Evolutionary conservation across 2,797 vertebrate genomes (phyloP).

Genomic region (Neosilurus hyrtlii): DNA sequence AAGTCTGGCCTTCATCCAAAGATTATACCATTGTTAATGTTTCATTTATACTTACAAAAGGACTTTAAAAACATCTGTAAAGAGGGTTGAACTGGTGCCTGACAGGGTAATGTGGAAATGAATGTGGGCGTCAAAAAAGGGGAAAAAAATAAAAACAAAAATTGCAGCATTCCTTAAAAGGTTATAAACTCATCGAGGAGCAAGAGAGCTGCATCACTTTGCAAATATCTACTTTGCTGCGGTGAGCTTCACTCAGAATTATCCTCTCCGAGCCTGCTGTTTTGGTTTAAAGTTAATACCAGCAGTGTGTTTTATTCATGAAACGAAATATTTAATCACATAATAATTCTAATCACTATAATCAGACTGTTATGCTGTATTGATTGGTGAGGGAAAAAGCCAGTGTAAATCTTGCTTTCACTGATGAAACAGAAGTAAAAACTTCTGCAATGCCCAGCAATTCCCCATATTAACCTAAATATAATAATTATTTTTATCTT

Average conservation of each 20-base stretch:
- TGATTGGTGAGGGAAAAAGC: too few species aligned
- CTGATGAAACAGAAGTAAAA: too few species aligned
- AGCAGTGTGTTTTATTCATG: not conserved
- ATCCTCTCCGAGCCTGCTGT: conserved; percentile 9
- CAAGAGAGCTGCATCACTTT: conserved; percentile 46
- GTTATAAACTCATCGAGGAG: conserved; percentile 28
- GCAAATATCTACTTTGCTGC: conserved; percentile 47
- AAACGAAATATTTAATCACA: not conserved
- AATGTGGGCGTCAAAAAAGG: conserved; percentile 31
- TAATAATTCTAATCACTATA: not conserved
- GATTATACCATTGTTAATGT: not conserved
- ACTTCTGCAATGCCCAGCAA: too few species aligned
- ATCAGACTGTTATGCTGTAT: not conserved
- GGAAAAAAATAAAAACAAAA: not conserved
- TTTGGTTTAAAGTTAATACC: not conserved
- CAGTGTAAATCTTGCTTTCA: too few species aligned
- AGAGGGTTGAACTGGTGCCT: not conserved
- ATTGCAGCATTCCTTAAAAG: conserved; percentile 49
- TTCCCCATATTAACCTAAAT: too few species aligned
- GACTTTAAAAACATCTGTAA: not conserved
- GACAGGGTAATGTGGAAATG: not conserved
- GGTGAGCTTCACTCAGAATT: conserved; percentile 34
- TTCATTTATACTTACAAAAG: not conserved
- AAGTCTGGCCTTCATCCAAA: not conserved
- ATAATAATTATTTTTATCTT: too few species aligned